These are phyloP conservation scores for Panzeria rudis DNA, from an alignment of 2,888 invertebrate species.

Conservation along the genomic window DNA sequence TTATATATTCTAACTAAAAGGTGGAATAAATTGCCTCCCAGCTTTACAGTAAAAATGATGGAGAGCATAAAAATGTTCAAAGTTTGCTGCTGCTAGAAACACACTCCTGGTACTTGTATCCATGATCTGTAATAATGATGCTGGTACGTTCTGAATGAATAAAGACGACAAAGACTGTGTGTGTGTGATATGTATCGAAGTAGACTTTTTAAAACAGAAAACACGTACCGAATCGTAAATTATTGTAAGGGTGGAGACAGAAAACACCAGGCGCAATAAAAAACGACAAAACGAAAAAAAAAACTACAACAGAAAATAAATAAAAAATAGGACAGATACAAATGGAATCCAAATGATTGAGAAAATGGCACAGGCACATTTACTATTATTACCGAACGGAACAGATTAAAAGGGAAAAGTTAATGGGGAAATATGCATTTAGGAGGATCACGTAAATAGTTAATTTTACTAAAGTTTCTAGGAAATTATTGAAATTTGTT, in stretches of 20 bases:
- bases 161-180: constrained; percentile 9
- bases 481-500: no score
- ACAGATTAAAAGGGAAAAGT: constrained; percentile 5
- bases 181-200: constrained; percentile 18
- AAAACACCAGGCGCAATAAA: constrained; percentile 53
- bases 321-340: constrained; percentile 17
- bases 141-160: constrained; percentile 1
- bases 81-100: constrained; percentile 26
- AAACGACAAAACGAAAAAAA: neutral
- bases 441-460: neutral
- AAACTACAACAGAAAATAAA: constrained; percentile 11
- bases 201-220: constrained; percentile 37
- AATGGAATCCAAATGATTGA: constrained; percentile 34
- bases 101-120: neutral
- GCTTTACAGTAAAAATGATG: constrained; percentile 18
- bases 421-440: neutral
- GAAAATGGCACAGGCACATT: constrained; percentile 37
- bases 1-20: constrained; percentile 19
- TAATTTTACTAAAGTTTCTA: neutral
- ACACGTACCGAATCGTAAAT: constrained; percentile 58
- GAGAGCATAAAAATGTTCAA: constrained; percentile 9
- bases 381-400: neutral
- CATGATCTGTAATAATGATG: constrained; percentile 42
- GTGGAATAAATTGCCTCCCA: constrained; percentile 58
- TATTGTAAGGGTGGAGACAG: constrained; percentile 64